These are phyloP conservation scores for Drosophila micromelanica DNA, from an alignment of 1,140 invertebrate species.

Conservation along the genomic window DNA sequence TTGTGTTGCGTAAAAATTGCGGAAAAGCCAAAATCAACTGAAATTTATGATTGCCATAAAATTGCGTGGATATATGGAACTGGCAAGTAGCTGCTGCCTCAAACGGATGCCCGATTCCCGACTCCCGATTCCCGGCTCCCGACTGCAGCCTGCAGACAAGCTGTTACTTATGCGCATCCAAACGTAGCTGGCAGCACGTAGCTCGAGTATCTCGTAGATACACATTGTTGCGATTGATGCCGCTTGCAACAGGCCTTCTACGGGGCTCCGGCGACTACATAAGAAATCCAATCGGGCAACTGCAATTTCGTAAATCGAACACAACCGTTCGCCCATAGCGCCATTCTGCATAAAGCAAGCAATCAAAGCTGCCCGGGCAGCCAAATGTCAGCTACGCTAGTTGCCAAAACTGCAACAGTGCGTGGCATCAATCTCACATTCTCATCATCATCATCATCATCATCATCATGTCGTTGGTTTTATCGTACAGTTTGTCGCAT, in stretches of 20 bases:
- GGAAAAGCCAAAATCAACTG: slow-evolving; percentile 63
- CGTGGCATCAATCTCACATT: slow-evolving; percentile 34
- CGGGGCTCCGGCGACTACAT: slow-evolving; percentile 14
- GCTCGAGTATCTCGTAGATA: not conserved
- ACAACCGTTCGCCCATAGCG: slow-evolving; percentile 43
- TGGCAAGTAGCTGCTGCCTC: not conserved
- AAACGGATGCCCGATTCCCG: too few species aligned
- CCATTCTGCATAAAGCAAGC: slow-evolving; percentile 39
- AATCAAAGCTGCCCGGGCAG: slow-evolving; percentile 56
- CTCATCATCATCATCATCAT: slow-evolving; percentile 8
- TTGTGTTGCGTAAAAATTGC: slow-evolving; percentile 59
- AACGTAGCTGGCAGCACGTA: slow-evolving; percentile 13
- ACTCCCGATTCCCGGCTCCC: too few species aligned
- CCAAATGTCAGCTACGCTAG: slow-evolving; percentile 6
- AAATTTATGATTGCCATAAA: slow-evolving; percentile 82
- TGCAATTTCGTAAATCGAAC: slow-evolving; percentile 70
- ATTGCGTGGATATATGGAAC: slow-evolving; percentile 65
- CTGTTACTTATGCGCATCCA: slow-evolving; percentile 59
- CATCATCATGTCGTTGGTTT: slow-evolving; percentile 33
- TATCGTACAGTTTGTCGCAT: slow-evolving; percentile 62
- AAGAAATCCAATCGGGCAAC: slow-evolving; percentile 70
- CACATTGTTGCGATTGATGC: slow-evolving; percentile 36
- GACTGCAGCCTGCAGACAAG: slow-evolving; percentile 4
- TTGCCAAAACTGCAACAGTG: slow-evolving; percentile 6
- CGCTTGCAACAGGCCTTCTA: not conserved